A percentile compares a stretch with the other conserved stretches of the same genome.
These are phyloP conservation scores for Psix sp. DNA, from an alignment of 1,140 invertebrate genomes.

Conservation along the genomic window DNA sequence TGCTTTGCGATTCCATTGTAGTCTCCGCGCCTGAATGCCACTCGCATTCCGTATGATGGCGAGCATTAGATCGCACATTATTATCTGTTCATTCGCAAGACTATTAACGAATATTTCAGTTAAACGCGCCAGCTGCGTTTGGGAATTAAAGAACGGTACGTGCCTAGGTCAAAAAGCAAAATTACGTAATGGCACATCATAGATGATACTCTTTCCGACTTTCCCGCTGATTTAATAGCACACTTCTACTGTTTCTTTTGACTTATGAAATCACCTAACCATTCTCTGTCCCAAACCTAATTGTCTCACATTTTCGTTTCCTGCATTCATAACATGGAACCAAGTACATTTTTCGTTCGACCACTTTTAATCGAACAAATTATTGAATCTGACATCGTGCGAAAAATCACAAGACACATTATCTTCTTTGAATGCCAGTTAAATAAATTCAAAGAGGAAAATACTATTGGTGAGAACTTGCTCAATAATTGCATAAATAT, in stretches of 20 bases:
- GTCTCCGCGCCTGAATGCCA: conserved; percentile 39
- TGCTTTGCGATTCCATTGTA: conserved; percentile 51
- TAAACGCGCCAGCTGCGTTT: conserved; percentile 36
- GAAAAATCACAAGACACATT: no score
- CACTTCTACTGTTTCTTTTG: conserved; percentile 43
- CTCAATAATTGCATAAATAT: neutral
- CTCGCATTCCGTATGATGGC: conserved; percentile 27
- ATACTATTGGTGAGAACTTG: no score
- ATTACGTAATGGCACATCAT: conserved; percentile 26
- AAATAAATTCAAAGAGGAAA: neutral
- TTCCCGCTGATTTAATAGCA: conserved; percentile 55
- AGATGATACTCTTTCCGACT: conserved; percentile 42
- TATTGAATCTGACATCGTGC: no score
- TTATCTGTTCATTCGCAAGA: conserved; percentile 38
- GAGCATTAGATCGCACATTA: conserved; percentile 41
- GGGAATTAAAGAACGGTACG: conserved; percentile 41
- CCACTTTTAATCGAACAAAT: no score
- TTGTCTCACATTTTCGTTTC: conserved; percentile 3
- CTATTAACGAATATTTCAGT: conserved; percentile 26
- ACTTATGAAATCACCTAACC: conserved; percentile 30
- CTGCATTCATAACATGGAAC: no score
- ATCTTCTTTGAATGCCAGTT: conserved; percentile 1
- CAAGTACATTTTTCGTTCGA: no score
- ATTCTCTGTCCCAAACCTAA: conserved; percentile 20
- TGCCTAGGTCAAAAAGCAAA: conserved; percentile 20